A percentile compares a stretch with the other conserved stretches of the same genome.
phyloP scores from a whole-genome alignment of 1,140 invertebrate species.

The Chionoecetes opilio region DNA sequence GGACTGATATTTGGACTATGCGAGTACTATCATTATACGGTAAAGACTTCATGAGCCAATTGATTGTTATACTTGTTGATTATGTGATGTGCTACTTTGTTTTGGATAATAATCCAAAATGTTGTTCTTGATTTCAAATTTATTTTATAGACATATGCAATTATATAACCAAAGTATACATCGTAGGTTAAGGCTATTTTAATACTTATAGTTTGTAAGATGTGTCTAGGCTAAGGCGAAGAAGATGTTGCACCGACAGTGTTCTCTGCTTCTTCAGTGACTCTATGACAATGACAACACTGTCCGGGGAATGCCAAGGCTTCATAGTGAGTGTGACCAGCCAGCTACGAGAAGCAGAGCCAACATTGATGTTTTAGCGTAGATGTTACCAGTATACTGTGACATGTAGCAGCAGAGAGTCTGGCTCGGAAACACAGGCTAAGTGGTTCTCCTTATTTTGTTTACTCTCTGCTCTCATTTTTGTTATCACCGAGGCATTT shows the following conservation, averaged over 20 bases:
- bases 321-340: neutral
- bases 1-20: conserved; percentile 32
- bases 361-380: conserved; percentile 68
- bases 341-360: conserved; percentile 50
- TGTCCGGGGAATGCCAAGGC: neutral
- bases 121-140: conserved; percentile 75
- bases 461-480: conserved; percentile 65
- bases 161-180: conserved; percentile 80
- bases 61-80: conserved; percentile 77
- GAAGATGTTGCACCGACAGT: conserved; percentile 74
- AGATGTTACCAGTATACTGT: conserved; percentile 78
- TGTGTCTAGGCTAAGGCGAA: conserved; percentile 65
- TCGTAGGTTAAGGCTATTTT: conserved; percentile 79
- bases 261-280: conserved; percentile 68
- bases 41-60: conserved; percentile 61
- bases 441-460: conserved; percentile 55
- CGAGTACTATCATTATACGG: conserved; percentile 38
- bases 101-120: conserved; percentile 68
- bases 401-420: conserved; percentile 69
- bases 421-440: conserved; percentile 73
- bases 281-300: neutral
- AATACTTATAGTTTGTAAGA: conserved; percentile 77
- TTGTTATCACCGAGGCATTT: conserved; percentile 36
- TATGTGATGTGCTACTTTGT: conserved; percentile 70
- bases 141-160: conserved; percentile 75